A percentile compares a stretch with the other conserved stretches of the same genome.
Evolutionary conservation across 2,888 invertebrate species (phyloP).

Genomic region (Ceramica pisi): DNA sequence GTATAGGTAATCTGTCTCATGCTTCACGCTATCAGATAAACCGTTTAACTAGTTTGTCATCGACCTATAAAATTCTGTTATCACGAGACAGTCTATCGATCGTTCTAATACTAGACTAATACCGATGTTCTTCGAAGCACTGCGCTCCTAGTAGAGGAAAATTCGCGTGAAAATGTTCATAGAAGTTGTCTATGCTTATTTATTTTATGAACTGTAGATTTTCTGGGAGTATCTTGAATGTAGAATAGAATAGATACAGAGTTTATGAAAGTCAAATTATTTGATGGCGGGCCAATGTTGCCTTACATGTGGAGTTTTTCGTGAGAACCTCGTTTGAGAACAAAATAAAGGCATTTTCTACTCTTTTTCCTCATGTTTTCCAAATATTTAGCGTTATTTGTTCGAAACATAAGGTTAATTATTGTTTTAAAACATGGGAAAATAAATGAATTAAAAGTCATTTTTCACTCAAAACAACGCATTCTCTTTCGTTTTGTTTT

Average conservation of each 20-base stretch:
- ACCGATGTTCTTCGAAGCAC: conserved; percentile 37
- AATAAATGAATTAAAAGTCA: not conserved
- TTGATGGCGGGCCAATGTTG: not conserved
- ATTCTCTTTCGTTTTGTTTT: conserved; percentile 22
- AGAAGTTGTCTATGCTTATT: conserved; percentile 36
- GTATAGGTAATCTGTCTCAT: not conserved
- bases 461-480: conserved; percentile 8
- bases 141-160: conserved; percentile 56
- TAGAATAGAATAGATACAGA: not conserved
- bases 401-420: too few species aligned
- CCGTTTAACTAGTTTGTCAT: not conserved
- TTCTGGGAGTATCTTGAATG: not conserved
- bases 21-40: not conserved
- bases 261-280: not conserved
- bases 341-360: not conserved
- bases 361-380: not conserved
- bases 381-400: not conserved
- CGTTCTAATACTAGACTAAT: conserved; percentile 38
- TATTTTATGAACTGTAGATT: conserved; percentile 5
- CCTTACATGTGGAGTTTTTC: not conserved
- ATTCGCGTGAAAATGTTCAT: conserved; percentile 54
- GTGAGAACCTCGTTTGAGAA: not conserved
- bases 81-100: conserved; percentile 33
- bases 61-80: conserved; percentile 11
- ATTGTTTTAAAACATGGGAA: not conserved